Evolutionary conservation across 2,113 vertebrate species (phyloP).

Genomic region (Thunnus thynnus): DNA sequence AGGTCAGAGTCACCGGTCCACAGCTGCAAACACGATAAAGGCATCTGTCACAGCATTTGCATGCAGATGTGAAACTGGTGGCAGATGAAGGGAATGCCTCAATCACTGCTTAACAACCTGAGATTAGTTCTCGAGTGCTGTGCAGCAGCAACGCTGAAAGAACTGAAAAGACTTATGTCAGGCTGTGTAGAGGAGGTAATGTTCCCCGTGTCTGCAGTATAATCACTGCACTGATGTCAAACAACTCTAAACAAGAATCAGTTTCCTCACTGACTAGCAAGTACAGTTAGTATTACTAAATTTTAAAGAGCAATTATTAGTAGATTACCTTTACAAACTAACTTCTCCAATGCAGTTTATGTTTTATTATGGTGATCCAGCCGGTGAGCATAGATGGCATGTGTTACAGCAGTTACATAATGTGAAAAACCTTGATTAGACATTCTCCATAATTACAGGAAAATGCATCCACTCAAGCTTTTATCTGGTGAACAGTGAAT

Average conservation of each 20-base stretch:
- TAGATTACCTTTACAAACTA: neutral
- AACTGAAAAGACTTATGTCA: neutral
- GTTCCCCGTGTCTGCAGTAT: neutral
- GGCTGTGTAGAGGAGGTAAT: neutral
- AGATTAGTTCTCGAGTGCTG: neutral
- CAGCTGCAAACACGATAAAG: neutral
- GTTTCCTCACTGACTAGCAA: neutral
- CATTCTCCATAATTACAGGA: neutral
- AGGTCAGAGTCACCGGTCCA: neutral
- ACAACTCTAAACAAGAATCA: neutral
- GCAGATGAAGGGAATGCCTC: neutral
- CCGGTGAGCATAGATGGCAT: neutral
- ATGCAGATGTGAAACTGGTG: neutral
- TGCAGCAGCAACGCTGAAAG: neutral
- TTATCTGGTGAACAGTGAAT: neutral
- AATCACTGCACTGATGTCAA: constrained; percentile 5
- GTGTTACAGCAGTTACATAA: neutral
- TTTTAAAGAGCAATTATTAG: neutral
- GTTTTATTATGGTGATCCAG: neutral
- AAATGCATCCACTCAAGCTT: neutral
- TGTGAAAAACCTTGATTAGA: constrained; percentile 7
- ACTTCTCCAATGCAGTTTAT: neutral
- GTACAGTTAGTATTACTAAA: neutral
- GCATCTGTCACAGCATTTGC: neutral
- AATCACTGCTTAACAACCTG: constrained; percentile 1